phyloP scores from a whole-genome alignment of 1,140 invertebrate genomes.

The Apolygus lucorum region DNA sequence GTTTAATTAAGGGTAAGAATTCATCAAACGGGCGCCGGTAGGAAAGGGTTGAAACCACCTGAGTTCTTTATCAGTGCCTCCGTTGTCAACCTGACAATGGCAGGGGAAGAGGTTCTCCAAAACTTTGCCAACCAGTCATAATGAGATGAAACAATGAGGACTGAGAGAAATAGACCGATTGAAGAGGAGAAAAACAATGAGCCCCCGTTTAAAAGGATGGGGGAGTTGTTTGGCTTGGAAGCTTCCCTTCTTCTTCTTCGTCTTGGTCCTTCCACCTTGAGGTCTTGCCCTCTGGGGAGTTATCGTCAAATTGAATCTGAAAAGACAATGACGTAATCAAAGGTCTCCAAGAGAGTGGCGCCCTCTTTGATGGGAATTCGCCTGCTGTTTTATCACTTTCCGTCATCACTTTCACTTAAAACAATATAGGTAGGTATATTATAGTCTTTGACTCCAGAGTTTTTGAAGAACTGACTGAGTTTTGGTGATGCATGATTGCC shows the following conservation, averaged over 20 bases:
- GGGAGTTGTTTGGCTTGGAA: background rate
- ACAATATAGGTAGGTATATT: background rate
- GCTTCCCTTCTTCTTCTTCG: no score
- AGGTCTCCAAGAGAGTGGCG: background rate
- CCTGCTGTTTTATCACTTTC: conserved; percentile 4
- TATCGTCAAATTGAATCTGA: conserved; percentile 16
- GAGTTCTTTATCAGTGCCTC: conserved; percentile 9
- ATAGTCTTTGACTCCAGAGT: no score
- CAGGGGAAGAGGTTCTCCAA: background rate
- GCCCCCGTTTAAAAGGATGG: background rate
- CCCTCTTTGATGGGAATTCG: background rate
- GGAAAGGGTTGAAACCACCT: conserved; percentile 6
- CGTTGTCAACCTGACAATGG: conserved; percentile 5
- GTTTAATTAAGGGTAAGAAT: conserved; percentile 15
- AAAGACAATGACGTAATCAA: conserved; percentile 15
- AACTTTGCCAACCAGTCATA: conserved; percentile 6
- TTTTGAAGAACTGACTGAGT: no score
- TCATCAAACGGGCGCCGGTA: conserved; percentile 3
- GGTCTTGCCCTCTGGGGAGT: background rate
- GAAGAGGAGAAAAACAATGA: conserved; percentile 11
- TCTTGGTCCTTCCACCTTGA: background rate
- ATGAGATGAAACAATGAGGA: conserved; percentile 15
- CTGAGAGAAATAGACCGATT: conserved; percentile 1
- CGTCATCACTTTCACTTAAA: conserved; percentile 4
- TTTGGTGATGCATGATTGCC: no score